Evolutionary conservation across 92 coral and sea anemone species (phyloP).

Genomic region (Epizoanthus scotinus): DNA sequence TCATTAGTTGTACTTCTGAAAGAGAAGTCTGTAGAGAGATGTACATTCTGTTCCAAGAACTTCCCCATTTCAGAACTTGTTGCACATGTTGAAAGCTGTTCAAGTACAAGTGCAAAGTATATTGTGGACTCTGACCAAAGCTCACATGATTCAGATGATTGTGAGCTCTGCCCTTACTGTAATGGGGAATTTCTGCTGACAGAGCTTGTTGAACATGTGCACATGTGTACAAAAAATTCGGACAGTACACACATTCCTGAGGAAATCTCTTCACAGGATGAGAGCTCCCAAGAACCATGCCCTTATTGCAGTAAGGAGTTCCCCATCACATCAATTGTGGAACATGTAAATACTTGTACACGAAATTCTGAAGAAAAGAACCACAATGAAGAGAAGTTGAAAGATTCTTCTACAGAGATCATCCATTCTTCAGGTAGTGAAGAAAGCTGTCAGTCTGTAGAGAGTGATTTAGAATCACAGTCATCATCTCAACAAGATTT

Average conservation of each 20-base stretch:
- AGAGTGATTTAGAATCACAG: background rate
- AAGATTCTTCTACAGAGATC: background rate
- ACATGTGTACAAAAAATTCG: constrained; percentile 14
- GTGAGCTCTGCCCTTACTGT: constrained; percentile 52
- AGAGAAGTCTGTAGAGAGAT: constrained; percentile 53
- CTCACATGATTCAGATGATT: background rate
- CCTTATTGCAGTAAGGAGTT: constrained; percentile 44
- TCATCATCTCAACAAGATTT: background rate
- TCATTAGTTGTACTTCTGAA: constrained; percentile 29
- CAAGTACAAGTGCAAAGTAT: constrained; percentile 23
- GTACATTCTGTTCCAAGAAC: constrained; percentile 48
- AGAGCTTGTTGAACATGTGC: constrained; percentile 49
- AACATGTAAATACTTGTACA: constrained; percentile 17
- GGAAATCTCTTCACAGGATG: background rate
- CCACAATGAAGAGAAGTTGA: background rate
- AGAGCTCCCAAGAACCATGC: constrained; percentile 27
- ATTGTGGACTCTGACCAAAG: constrained; percentile 21
- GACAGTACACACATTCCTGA: background rate
- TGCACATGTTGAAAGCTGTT: constrained; percentile 39
- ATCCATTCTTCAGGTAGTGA: background rate
- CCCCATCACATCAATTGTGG: constrained; percentile 29
- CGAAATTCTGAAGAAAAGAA: constrained; percentile 5
- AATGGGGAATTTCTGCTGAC: constrained; percentile 25
- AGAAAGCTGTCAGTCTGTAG: background rate
- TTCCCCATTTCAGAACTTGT: constrained; percentile 44